phyloP scores from a whole-genome alignment of 2,113 vertebrate species.

The Oryzias celebensis region DNA sequence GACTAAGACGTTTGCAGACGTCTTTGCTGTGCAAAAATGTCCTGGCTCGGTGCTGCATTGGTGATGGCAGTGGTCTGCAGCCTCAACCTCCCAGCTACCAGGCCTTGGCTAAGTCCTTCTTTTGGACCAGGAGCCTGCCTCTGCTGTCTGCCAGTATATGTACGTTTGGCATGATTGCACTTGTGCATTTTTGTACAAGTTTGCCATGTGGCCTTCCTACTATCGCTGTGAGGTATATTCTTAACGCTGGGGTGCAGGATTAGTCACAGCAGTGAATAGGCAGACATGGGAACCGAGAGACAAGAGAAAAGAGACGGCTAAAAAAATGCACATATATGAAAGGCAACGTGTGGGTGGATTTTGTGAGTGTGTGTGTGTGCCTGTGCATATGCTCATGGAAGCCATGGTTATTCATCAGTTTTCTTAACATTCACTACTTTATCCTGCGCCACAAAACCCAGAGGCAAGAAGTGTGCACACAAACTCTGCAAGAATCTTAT shows the following conservation, averaged over 20 bases:
- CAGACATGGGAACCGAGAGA: conserved; percentile 39
- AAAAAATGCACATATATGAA: conserved; percentile 34
- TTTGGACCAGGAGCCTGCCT: conserved; percentile 42
- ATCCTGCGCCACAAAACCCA: conserved; percentile 44
- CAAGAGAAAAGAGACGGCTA: not conserved
- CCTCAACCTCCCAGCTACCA: conserved; percentile 45
- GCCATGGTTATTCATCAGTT: conserved; percentile 62
- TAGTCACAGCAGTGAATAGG: conserved; percentile 55
- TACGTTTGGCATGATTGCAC: conserved; percentile 40
- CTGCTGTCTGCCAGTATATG: conserved; percentile 42
- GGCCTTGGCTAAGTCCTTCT: conserved; percentile 47
- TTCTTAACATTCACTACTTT: conserved; percentile 53
- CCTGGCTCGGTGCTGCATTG: conserved; percentile 33
- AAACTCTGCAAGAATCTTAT: conserved; percentile 48
- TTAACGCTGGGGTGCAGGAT: conserved; percentile 55
- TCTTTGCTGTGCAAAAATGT: conserved; percentile 56
- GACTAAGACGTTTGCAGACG: conserved; percentile 15
- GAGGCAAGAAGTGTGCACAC: conserved; percentile 56
- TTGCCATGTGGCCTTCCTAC: conserved; percentile 20
- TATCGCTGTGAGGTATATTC: conserved; percentile 59
- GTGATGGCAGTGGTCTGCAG: conserved; percentile 42
- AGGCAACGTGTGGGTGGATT: conserved; percentile 39
- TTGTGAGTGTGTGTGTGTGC: conserved; percentile 19
- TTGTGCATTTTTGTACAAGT: conserved; percentile 25
- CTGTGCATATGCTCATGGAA: conserved; percentile 21